phyloP scores from a whole-genome alignment of 2,113 vertebrate species.

The Corythaeola cristata region DNA sequence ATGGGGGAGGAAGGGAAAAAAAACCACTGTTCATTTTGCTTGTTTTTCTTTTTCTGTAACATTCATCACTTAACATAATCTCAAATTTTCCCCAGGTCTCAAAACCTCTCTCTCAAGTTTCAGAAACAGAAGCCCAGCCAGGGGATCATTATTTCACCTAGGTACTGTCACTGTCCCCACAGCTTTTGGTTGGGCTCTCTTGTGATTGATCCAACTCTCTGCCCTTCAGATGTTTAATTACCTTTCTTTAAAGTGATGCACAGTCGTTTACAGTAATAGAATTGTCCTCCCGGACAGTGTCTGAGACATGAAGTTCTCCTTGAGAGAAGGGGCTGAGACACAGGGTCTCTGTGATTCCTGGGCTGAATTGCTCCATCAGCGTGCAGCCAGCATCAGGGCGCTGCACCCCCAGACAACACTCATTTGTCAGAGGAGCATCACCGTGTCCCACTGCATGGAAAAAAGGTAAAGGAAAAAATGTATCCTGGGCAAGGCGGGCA shows the following conservation, averaged over 20 bases:
- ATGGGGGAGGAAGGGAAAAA: background rate
- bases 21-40: background rate
- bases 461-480: background rate
- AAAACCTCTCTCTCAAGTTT: background rate
- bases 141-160: background rate
- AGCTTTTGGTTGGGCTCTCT: background rate
- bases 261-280: background rate
- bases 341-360: background rate
- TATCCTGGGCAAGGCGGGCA: background rate
- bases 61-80: background rate
- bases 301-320: background rate
- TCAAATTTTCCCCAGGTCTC: background rate
- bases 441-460: background rate
- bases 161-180: background rate
- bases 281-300: background rate
- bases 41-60: background rate
- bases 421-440: background rate
- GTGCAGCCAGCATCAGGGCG: accelerated
- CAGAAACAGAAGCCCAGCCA: background rate
- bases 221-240: background rate
- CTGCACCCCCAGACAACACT: background rate
- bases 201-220: background rate
- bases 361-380: background rate
- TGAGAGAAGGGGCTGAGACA: background rate
- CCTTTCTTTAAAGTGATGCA: background rate